phyloP scores from a whole-genome alignment of 2,888 invertebrate species.

The Ectropis crepuscularia region DNA sequence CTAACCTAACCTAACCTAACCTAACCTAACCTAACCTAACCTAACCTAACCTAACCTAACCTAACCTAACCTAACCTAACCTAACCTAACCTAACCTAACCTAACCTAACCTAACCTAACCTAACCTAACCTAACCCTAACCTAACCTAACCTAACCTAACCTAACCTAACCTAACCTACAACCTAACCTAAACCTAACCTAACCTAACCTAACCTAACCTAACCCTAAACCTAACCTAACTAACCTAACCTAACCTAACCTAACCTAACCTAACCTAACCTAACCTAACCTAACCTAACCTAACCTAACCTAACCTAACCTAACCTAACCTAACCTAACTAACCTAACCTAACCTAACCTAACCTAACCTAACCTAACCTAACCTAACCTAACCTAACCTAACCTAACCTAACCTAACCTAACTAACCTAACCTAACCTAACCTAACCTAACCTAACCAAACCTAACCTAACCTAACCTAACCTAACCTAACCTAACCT shows the following conservation, averaged over 20 bases:
- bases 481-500: conserved; percentile 19
- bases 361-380: conserved; percentile 28
- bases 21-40: conserved; percentile 39
- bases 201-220: conserved; percentile 25
- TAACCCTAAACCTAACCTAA: too few species aligned
- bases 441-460: conserved; percentile 24
- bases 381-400: conserved; percentile 29
- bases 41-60: conserved; percentile 35
- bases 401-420: conserved; percentile 33
- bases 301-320: conserved; percentile 23
- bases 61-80: conserved; percentile 30
- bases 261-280: conserved; percentile 26
- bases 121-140: conserved; percentile 24
- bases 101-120: conserved; percentile 39
- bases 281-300: conserved; percentile 26
- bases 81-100: conserved; percentile 25
- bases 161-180: conserved; percentile 45
- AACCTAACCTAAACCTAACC: conserved; percentile 30
- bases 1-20: conserved; percentile 40
- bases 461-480: conserved; percentile 21
- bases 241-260: conserved; percentile 25
- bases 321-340: conserved; percentile 23
- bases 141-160: conserved; percentile 47
- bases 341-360: conserved; percentile 38
- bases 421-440: conserved; percentile 26